Base-by-base conservation (phyloP, 2,113 vertebrate genomes). In the Cervus canadensis region DNA sequence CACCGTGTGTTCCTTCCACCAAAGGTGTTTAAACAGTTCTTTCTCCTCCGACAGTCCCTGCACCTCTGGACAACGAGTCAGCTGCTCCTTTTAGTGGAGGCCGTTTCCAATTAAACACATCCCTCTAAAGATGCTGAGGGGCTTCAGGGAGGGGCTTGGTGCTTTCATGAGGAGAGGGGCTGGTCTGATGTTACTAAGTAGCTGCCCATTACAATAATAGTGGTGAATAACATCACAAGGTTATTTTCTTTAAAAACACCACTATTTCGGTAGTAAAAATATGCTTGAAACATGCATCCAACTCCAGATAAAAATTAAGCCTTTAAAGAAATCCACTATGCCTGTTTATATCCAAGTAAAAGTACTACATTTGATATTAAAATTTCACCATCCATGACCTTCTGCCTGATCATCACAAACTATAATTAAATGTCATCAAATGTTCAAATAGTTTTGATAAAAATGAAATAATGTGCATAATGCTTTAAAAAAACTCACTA, bases 401-500 rank as follows among this genome's bases (percentile, higher is more conserved):
- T 78, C 33, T 71, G 3, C 9, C 90, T 54, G 33, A 5, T 33
- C 62, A 89, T 81, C 67, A 21, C 9, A 89, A 59, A 59, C 3
- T 26, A 17, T 79, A 78, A 96, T 48, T 82, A 86, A 45, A n/a
- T 71, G 21, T 90, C n/a, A 60, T 26, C 1, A 95, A 60, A 52
- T 57, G 54, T 76, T 28, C 52, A 62, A 78, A 60, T 30, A 43
- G 6, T 52, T 97, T 90, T 33, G 33, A 95, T 71, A n/a, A 96
- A 90, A 74, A 60, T 28, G 12, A 4, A 76, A 19, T 33, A 79
- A 33, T 11, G 15, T 48, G 25, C 43, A 43, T 15, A 76, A 43
- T 43, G 40, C 40, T 76, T 76, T 76, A 76, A 15, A 76, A 76
- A 23, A 26, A 43, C 40, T 76, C 40, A n/a, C 4, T 16, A 26